A percentile compares a stretch with the other conserved stretches of the same genome.
Conservation (phyloP, 2,888 invertebrate genomes). For the Phengaris arion region DNA sequence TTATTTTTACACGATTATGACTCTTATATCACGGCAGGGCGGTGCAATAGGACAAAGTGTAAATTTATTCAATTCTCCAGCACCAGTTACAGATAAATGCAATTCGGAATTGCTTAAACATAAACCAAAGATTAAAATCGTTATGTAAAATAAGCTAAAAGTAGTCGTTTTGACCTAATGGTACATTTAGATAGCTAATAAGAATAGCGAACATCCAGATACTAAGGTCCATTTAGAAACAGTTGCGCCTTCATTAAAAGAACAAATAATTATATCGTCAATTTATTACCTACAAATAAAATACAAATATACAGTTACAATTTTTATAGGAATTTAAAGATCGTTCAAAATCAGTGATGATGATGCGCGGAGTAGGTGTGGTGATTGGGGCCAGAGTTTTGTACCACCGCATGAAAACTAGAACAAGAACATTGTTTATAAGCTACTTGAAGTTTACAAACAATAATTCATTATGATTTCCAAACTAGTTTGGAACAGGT, state of each 20-base stretch:
- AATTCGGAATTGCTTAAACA: slow-evolving; percentile 28
- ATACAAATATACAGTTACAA: slow-evolving; percentile 21
- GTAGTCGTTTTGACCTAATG: slow-evolving; percentile 3
- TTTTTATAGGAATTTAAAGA: background rate
- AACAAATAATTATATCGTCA: background rate
- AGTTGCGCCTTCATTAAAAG: background rate
- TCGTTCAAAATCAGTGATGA: slow-evolving; percentile 32
- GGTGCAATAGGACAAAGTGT: slow-evolving; percentile 42
- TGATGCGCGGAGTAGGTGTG: slow-evolving; percentile 37
- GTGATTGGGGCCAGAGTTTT: slow-evolving; percentile 71
- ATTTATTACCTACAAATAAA: slow-evolving; percentile 14
- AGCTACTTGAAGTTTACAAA: slow-evolving; percentile 31
- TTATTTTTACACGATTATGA: slow-evolving; percentile 46
- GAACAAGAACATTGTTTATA: slow-evolving; percentile 45
- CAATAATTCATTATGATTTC: slow-evolving; percentile 33
- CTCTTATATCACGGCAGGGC: slow-evolving; percentile 47
- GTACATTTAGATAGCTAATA: background rate
- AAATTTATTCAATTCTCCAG: slow-evolving; percentile 36
- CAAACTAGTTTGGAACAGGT: slow-evolving; percentile 52
- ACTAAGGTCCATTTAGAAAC: too few species aligned
- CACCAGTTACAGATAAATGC: slow-evolving; percentile 27
- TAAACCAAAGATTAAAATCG: background rate
- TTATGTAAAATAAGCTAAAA: slow-evolving; percentile 5
- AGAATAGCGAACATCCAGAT: background rate
- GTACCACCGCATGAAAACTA: slow-evolving; percentile 75